These are phyloP conservation scores for Cairina moschata DNA, from an alignment of 2,113 vertebrate genomes.

Conservation along the genomic window DNA sequence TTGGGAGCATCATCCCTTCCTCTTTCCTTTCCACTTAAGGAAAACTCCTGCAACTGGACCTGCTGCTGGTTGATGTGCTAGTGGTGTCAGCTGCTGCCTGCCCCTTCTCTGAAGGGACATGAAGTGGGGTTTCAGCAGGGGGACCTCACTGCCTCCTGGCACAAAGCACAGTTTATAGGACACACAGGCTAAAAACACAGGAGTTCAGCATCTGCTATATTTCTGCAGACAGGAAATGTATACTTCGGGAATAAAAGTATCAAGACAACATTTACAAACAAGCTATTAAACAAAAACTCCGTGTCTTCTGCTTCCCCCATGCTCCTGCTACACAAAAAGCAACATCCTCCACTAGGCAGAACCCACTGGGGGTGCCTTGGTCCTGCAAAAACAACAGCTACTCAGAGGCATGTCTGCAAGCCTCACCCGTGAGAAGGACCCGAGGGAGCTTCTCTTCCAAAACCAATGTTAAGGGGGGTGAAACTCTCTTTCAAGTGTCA, in stretches of 20 bases:
- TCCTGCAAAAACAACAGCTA: not conserved
- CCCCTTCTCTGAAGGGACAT: fast-evolving
- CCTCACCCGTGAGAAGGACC: fast-evolving
- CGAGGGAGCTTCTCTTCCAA: not conserved
- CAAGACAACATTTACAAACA: not conserved
- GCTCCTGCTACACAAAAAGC: not conserved
- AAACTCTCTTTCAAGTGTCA: not conserved
- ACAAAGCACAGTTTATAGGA: not conserved
- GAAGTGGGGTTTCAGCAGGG: not conserved
- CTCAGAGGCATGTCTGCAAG: not conserved
- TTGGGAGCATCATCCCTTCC: fast-evolving
- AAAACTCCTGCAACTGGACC: not conserved
- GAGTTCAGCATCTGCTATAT: fast-evolving
- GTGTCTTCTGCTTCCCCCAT: not conserved
- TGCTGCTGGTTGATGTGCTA: fast-evolving
- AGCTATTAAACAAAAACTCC: not conserved
- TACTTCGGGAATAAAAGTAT: not conserved
- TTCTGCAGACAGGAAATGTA: not conserved
- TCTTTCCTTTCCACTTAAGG: not conserved
- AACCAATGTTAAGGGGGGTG: fast-evolving
- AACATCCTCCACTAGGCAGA: fast-evolving
- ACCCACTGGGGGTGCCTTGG: fast-evolving
- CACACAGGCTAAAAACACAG: not conserved
- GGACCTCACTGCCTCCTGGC: fast-evolving
- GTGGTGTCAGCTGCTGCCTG: fast-evolving